Percentiles rank a stretch among this genome's conserved stretches.
Conservation (phyloP, 2,888 invertebrate species). For the Leptopilina syphax region DNA sequence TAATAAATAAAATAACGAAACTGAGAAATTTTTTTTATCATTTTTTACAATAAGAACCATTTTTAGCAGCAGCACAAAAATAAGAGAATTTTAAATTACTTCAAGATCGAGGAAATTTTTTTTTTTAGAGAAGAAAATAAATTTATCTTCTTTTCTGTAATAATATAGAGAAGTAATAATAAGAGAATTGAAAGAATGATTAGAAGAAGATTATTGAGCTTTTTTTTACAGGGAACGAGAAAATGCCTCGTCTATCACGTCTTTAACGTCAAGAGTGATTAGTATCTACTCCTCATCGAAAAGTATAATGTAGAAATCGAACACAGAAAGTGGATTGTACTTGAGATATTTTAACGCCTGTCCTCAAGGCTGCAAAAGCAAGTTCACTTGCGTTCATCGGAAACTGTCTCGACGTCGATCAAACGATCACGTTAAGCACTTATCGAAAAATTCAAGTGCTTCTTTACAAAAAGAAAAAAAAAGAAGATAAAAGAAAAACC, state of each 20-base stretch:
- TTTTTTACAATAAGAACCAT: too few species aligned
- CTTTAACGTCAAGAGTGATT: conserved; percentile 1
- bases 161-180: background rate
- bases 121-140: too few species aligned
- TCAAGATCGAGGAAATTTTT: too few species aligned
- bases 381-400: conserved; percentile 23
- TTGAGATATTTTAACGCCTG: conserved; percentile 16
- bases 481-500: background rate
- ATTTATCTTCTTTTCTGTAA: too few species aligned
- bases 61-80: too few species aligned
- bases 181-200: conserved; percentile 5
- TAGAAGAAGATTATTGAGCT: background rate
- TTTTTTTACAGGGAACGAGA: background rate
- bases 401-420: conserved; percentile 33
- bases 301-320: conserved; percentile 32
- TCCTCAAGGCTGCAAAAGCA: conserved; percentile 14
- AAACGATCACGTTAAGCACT: conserved; percentile 16
- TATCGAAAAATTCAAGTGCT: conserved; percentile 11
- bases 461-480: background rate
- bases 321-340: conserved; percentile 21
- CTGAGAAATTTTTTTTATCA: too few species aligned
- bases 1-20: too few species aligned
- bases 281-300: background rate
- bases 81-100: too few species aligned
- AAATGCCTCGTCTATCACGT: conserved; percentile 11